Evolutionary conservation across 2,113 vertebrate genomes (phyloP).

Genomic region (Alethe diademata): DNA sequence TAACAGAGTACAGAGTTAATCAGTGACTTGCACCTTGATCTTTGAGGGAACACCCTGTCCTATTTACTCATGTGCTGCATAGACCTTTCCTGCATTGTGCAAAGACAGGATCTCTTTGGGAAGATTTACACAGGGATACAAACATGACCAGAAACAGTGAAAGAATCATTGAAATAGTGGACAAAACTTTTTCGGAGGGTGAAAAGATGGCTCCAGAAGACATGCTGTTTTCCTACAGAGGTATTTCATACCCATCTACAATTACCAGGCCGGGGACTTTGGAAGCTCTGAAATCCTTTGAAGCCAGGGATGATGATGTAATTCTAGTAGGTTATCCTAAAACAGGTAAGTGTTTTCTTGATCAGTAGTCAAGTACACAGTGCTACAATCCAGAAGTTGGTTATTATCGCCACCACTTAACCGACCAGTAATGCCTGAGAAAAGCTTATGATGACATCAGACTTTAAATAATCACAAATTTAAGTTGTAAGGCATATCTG

Average conservation of each 20-base stretch:
- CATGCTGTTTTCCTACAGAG: not conserved
- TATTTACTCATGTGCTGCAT: not conserved
- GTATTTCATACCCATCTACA: not conserved
- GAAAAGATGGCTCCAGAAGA: not conserved
- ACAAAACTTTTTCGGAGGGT: not conserved
- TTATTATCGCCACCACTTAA: not conserved
- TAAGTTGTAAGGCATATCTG: not conserved
- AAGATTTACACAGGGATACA: not conserved
- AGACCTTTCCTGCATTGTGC: not conserved
- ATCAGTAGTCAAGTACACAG: not conserved
- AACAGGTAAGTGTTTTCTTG: conserved; percentile 66
- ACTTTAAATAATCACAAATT: not conserved
- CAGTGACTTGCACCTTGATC: not conserved
- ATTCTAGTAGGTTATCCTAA: conserved; percentile 78
- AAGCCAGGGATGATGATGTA: not conserved
- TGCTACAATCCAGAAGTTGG: not conserved
- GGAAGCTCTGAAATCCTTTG: conserved; percentile 41
- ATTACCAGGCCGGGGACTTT: not conserved
- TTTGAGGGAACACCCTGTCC: not conserved
- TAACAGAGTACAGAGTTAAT: not conserved
- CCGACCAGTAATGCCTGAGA: not conserved
- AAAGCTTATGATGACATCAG: not conserved
- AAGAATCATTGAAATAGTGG: not conserved
- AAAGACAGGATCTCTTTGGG: not conserved
- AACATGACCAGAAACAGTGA: not conserved